A percentile compares a stretch with the other conserved stretches of the same genome.
Conservation (phyloP, 2,888 invertebrate species). For the Timema podura region DNA sequence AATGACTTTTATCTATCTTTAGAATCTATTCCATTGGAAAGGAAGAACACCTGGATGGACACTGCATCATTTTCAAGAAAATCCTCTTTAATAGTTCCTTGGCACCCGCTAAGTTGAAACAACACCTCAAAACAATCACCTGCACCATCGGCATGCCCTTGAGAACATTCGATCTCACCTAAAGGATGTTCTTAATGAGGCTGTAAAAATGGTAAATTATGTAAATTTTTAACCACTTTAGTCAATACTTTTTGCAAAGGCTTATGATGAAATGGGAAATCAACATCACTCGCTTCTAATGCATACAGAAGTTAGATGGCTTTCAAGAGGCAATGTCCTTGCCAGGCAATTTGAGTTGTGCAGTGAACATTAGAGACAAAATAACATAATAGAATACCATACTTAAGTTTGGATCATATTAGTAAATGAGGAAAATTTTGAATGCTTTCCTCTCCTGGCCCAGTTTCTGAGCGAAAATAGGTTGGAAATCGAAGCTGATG, state of each 20-base stretch:
- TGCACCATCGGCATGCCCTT: not conserved
- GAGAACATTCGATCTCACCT: conserved; percentile 9
- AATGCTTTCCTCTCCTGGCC: not conserved
- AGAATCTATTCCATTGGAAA: no score
- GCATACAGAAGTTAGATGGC: conserved; percentile 6
- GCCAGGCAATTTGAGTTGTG: conserved; percentile 9
- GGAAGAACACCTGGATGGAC: no score
- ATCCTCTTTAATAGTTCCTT: no score
- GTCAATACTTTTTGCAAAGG: not conserved
- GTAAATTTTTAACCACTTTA: conserved; percentile 3
- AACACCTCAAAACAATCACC: no score
- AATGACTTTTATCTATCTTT: no score
- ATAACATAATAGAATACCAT: not conserved
- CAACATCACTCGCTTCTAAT: not conserved
- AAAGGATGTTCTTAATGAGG: conserved; percentile 15
- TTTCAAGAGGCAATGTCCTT: not conserved
- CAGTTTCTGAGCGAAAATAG: not conserved
- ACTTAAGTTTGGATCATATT: not conserved
- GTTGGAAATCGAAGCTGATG: not conserved
- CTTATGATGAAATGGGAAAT: conserved; percentile 8
- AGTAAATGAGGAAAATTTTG: not conserved
- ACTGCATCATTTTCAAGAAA: no score
- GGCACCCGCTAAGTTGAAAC: no score
- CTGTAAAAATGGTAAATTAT: conserved; percentile 14
- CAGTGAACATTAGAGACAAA: conserved; percentile 7